Percentiles rank a stretch among this genome's conserved stretches.
phyloP scores from a whole-genome alignment of 2,113 vertebrate genomes.

The Mystacornis crossleyi region DNA sequence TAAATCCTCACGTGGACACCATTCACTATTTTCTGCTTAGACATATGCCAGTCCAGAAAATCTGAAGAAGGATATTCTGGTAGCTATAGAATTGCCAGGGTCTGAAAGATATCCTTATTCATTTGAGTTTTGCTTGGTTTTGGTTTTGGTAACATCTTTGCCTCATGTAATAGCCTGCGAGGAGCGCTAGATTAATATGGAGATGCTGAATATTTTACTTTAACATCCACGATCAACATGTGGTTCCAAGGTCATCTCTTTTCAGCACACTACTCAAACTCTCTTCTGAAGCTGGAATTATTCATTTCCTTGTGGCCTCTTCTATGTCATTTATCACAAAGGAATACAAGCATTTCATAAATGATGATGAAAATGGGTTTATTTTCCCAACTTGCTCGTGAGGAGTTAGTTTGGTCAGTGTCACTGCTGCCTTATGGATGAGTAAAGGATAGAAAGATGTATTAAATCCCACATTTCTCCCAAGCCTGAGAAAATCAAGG shows the following conservation, averaged over 20 bases:
- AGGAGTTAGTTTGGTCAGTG: not conserved
- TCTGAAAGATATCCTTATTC: not conserved
- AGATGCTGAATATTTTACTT: not conserved
- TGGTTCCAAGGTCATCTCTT: not conserved
- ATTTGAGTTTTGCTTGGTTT: not conserved
- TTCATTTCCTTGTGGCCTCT: constrained; percentile 8
- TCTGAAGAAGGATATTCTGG: not conserved
- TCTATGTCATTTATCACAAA: constrained; percentile 14
- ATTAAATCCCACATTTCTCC: not conserved
- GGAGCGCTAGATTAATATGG: not conserved
- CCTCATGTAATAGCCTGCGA: not conserved
- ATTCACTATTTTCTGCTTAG: not conserved
- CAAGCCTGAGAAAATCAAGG: not conserved
- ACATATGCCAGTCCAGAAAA: not conserved
- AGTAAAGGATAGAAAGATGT: not conserved
- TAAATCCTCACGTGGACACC: not conserved
- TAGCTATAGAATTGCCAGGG: not conserved
- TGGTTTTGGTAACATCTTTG: not conserved
- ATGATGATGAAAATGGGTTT: constrained; percentile 8
- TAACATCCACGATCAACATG: not conserved
- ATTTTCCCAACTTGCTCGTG: not conserved
- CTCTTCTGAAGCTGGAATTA: not conserved
- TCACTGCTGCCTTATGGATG: not conserved
- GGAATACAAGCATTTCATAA: constrained; percentile 15
- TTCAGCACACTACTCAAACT: constrained; percentile 10